Base-by-base conservation (phyloP, 1,140 invertebrate species). In the Spodoptera litura region DNA sequence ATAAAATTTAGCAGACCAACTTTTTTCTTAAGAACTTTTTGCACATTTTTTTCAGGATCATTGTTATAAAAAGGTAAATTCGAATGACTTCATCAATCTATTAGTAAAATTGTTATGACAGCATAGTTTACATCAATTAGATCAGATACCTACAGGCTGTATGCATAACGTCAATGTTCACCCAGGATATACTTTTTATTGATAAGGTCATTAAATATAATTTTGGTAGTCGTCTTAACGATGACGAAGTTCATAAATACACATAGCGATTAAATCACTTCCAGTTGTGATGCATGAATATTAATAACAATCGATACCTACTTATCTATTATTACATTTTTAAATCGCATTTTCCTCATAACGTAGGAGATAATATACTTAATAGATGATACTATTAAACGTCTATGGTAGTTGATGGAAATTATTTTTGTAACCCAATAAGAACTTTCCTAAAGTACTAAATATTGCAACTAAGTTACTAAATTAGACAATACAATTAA, bases 131-230 rank as follows among this genome's bases (percentile, higher is more conserved):
- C 12, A 62, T 44, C 61, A 62, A 68, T 68, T 68, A 68, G 49
- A 25, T 53, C 27, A 13, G 20, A 68, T 68, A 68, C 49, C 44
- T 68, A 68, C 25, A 51, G 64, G 64, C 25, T 52, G 15, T 25
- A 49, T 10, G 35, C 38, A 44, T 52, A 53, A 52, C 49, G 64
- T 51, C 64, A 52, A 15, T n/a, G 13, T 31, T 68, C 8, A 52
- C 15, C 64, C 64, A 68, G 64, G 49, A 68, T 68, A 25, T 53
- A 68, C 44, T 68, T 68, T 68, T 68, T 68, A 52, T 68, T 25
- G 64, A 52, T 27, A 27, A 27, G 52, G 20, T 52, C 49, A 68
- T 68, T 68, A 68, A 52, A 53, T 53, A 53, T 52, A 52, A 52
- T 68, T 68, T 68, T 27, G 49, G 13, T 31, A 52, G 64, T 27